Evolutionary conservation across 1,140 invertebrate genomes (phyloP), one percentile per base, ranked within the genome.

Genomic region (Halictus rubicundus): DNA sequence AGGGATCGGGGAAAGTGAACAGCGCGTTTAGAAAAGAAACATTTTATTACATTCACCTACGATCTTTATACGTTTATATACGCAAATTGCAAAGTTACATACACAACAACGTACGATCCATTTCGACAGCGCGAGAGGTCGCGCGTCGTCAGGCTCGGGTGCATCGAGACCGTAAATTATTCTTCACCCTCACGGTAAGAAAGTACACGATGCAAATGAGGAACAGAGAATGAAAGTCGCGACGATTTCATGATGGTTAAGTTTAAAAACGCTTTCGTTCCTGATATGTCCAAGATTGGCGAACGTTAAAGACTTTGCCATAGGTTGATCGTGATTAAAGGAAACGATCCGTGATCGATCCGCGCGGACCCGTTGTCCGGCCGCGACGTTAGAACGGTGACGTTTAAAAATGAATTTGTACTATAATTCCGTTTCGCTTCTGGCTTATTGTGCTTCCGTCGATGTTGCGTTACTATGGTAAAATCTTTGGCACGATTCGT

Each of bases 1-100:
- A 25, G 14, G 19, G 14, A 5, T 5, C 14, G 19, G n/a, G 59
- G 14, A 16, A 80, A 57, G 19, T 59, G 37, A 49, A 32, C 14
- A 59, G 71, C 32, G 42, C 23, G 19, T 25, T 73, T 86, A 79
- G 27, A 89, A 90, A 89, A 88, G 78, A 87, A 91, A 90, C 87
- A 81, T 79, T 92, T 92, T 91, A 87, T 91, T 91, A 92, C 89
- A 90, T 84, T 81, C 82, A 92, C 69, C 89, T 92, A 92, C 85
- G 70, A 85, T 82, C 80, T 86, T 82, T 88, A 90, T 85, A 90
- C 86, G 76, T 78, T 84, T 83, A 87, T 84, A 86, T 84, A 84
- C 71, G 81, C 60, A 84, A 78, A 57, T 82, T 54, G 60, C 71
- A 75, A 82, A 76, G 68, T 78, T 81, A 84, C 75, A 84, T 79